phyloP scores from a whole-genome alignment of 1,140 invertebrate species.

The Aporrectodea caliginosa region DNA sequence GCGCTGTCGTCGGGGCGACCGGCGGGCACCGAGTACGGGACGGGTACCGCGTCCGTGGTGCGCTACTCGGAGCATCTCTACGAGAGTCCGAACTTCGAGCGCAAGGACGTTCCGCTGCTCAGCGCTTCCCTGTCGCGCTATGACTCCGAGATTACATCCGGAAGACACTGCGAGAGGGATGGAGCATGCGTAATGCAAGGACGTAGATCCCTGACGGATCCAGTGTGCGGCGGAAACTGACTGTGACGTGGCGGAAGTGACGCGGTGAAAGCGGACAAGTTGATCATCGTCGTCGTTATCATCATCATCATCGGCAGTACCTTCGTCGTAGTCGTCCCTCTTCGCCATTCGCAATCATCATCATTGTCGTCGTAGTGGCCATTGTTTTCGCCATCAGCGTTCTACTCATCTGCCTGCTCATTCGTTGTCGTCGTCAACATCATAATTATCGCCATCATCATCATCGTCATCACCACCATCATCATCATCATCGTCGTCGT shows the following conservation, averaged over 20 bases:
- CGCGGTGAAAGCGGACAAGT: too few relatives aligned
- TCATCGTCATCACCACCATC: not conserved
- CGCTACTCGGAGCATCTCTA: not conserved
- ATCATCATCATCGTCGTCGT: not conserved
- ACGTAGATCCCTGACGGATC: not conserved
- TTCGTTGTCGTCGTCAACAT: not conserved
- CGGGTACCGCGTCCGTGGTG: not conserved
- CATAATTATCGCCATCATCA: not conserved
- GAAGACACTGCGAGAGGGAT: not conserved
- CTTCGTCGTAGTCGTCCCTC: too few relatives aligned
- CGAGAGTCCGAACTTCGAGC: not conserved
- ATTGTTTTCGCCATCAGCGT: too few relatives aligned
- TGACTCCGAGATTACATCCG: not conserved
- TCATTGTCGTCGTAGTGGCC: too few relatives aligned
- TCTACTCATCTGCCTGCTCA: too few relatives aligned
- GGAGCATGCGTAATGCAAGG: not conserved
- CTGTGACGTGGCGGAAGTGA: too few relatives aligned
- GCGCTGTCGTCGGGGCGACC: not conserved
- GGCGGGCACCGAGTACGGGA: not conserved
- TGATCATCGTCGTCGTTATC: too few relatives aligned
- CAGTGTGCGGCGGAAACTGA: too few relatives aligned
- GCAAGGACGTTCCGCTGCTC: not conserved
- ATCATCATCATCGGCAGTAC: too few relatives aligned
- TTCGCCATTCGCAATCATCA: too few relatives aligned
- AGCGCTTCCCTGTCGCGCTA: not conserved